Conservation (phyloP, 1,140 invertebrate species). For the Eubasilissa regina region DNA sequence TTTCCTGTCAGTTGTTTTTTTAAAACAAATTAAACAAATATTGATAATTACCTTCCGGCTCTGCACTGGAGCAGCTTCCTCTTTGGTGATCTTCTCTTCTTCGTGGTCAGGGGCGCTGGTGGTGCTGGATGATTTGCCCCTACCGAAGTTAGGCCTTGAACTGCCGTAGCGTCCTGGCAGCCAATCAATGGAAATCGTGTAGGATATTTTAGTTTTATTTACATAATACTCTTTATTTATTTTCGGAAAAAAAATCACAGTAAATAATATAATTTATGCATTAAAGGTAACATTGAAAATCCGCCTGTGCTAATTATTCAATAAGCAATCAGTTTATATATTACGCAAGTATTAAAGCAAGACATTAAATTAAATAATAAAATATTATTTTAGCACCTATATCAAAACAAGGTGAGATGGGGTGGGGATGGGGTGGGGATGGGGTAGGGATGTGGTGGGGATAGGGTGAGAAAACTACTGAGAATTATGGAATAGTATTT, state of each 20-base stretch:
- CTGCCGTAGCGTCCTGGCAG: conserved; percentile 49
- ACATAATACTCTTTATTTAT: too few relatives aligned
- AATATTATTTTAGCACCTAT: too few relatives aligned
- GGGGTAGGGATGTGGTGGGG: too few relatives aligned
- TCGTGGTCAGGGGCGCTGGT: conserved; percentile 15
- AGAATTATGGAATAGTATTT: too few relatives aligned
- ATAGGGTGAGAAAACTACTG: too few relatives aligned
- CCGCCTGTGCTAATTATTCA: too few relatives aligned
- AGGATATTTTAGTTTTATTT: neutral
- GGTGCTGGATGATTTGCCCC: conserved; percentile 44
- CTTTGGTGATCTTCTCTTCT: conserved; percentile 53
- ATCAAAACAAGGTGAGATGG: too few relatives aligned
- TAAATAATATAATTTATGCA: neutral
- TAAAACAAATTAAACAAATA: too few relatives aligned
- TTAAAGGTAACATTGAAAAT: too few relatives aligned
- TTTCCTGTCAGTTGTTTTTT: too few relatives aligned
- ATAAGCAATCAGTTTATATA: neutral
- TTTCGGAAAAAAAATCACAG: neutral
- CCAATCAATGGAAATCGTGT: too few relatives aligned
- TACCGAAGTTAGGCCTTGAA: conserved; percentile 44
- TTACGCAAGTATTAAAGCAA: neutral
- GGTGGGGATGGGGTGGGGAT: too few relatives aligned
- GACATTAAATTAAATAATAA: neutral
- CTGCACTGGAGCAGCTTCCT: conserved; percentile 50
- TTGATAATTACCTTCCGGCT: conserved; percentile 51